Evolutionary conservation across 2,888 invertebrate species (phyloP).

Genomic region (Lepidochrysops patricia): DNA sequence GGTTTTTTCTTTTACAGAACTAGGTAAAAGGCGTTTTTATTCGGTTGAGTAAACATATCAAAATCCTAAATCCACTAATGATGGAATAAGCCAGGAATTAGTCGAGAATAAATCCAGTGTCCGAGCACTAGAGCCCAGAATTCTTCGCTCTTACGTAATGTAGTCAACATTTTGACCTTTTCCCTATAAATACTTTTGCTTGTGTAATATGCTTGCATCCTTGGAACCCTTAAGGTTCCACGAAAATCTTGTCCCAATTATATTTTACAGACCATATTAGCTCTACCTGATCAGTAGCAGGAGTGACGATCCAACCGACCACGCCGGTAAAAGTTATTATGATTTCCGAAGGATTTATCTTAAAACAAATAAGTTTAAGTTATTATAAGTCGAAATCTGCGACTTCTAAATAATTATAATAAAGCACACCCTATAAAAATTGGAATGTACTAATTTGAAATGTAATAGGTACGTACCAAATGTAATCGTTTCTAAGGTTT

Average conservation of each 20-base stretch:
- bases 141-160: background rate
- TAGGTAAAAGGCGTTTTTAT: background rate
- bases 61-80: background rate
- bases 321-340: background rate
- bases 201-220: background rate
- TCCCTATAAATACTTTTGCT: background rate
- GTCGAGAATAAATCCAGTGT: background rate
- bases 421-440: background rate
- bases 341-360: background rate
- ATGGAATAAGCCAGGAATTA: background rate
- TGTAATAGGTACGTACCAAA: background rate
- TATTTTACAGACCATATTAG: background rate
- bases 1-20: slow-evolving; percentile 3
- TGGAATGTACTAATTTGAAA: background rate
- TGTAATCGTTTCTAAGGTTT: background rate
- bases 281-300: background rate
- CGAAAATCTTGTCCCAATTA: background rate
- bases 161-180: background rate
- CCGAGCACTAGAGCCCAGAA: background rate
- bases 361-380: background rate
- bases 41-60: background rate
- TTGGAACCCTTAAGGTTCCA: background rate
- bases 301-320: background rate
- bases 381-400: background rate
- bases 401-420: background rate